Base-by-base conservation (phyloP, 2,113 vertebrate species). In the Phaetusa simplex region DNA sequence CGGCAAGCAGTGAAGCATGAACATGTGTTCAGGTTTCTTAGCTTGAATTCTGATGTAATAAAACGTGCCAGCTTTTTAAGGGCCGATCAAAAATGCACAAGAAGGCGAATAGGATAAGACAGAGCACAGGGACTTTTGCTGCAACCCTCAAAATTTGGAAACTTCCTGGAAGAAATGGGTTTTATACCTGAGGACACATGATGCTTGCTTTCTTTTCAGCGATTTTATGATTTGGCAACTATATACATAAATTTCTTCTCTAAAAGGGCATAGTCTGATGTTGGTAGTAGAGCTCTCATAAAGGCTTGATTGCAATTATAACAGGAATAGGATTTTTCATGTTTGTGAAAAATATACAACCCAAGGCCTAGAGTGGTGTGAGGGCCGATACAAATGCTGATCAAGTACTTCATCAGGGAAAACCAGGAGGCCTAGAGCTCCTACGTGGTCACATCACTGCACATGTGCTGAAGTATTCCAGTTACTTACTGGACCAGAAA, bases 291-390 rank as follows among this genome's bases (percentile, higher is more conserved):
- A 78, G 23, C 14, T 82, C 88, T 74, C 47, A 21, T 58, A 71
- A 71, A 74, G 42, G 13, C 22, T 78, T 49, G 34, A 66, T 32
- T 69, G 18, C 58, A 92, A 2, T 65, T 94, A 5, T 26, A 78
- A n/a, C 0, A 2, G 22, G 27, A 16, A n/a, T 17, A 43, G 9
- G 22, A 23, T 26, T 70, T 85, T 86, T 69, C 0, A 0, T 20
- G 40, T 29, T 19, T 11, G 21, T 72, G 62, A 88, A 67, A 90
- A 94, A 76, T 19, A 45, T 29, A 27, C 0, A 1, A 29, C 47
- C 12, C 0, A 0, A 69, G 40, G 27, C 64, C 7, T 74, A 12
- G 2, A 0, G 0, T 30, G 34, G 29, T 71, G 11, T 42, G 45
- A 71, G 50, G 90, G 27, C 21, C 1, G 3, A 14, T 27, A 38